Conservation (phyloP, 2,113 vertebrate genomes). For the Hylia prasina region DNA sequence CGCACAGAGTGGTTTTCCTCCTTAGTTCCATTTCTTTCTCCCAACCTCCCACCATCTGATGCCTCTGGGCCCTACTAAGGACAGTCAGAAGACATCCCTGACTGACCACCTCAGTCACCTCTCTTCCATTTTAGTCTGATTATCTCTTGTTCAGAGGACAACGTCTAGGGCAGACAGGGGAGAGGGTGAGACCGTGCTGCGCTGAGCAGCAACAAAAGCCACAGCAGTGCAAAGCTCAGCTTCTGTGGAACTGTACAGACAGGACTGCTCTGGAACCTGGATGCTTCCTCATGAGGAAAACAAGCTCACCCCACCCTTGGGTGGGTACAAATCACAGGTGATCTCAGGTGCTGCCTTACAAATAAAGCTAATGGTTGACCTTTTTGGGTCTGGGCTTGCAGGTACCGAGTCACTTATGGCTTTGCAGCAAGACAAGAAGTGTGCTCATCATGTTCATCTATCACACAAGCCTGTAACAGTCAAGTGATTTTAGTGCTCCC, state of each 20-base stretch:
- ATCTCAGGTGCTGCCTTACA: not conserved
- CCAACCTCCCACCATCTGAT: not conserved
- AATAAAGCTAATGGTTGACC: not conserved
- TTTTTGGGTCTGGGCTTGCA: rapidly evolving
- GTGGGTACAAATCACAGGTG: not conserved
- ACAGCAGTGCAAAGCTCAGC: not conserved
- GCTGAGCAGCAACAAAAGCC: not conserved
- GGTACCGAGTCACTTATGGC: not conserved
- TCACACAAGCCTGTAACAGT: not conserved
- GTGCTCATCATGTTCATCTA: not conserved
- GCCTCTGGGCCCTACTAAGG: not conserved
- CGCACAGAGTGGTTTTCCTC: not conserved
- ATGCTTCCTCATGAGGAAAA: not conserved
- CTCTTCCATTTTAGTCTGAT: not conserved
- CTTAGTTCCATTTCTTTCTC: not conserved
- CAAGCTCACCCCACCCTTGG: not conserved
- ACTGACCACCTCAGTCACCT: not conserved
- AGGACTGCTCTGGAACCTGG: not conserved
- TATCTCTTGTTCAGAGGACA: not conserved
- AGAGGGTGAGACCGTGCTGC: not conserved
- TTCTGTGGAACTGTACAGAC: not conserved
- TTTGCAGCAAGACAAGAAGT: not conserved
- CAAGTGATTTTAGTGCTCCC: not conserved
- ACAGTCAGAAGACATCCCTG: not conserved
- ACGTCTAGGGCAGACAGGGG: not conserved